Conservation (phyloP, 2,888 invertebrate genomes). For the Hartigia nigra region DNA sequence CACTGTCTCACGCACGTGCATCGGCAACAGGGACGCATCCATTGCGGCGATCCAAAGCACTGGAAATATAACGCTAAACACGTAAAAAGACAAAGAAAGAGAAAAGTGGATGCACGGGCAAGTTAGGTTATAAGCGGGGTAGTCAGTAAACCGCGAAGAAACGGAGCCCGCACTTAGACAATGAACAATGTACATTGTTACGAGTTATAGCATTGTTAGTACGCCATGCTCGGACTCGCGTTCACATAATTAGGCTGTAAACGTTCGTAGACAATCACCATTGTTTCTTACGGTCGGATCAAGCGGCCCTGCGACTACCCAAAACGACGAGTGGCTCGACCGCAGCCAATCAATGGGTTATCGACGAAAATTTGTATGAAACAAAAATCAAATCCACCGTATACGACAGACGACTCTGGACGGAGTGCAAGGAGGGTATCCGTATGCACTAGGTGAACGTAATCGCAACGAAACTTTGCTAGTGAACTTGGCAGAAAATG, state of each 20-base stretch:
- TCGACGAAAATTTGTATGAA: not conserved
- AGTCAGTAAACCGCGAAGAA: conserved; percentile 34
- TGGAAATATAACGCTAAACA: not conserved
- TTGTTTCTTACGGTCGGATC: conserved; percentile 51
- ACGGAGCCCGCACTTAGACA: conserved; percentile 51
- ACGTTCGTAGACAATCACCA: conserved; percentile 66
- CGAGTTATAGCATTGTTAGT: conserved; percentile 66
- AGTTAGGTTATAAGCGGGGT: conserved; percentile 1
- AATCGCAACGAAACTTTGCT: not conserved
- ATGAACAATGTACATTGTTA: conserved; percentile 67
- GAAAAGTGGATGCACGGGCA: not conserved
- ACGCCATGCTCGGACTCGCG: conserved; percentile 60
- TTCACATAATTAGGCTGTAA: conserved; percentile 67
- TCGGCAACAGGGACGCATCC: not conserved
- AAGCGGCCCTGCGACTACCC: conserved; percentile 30
- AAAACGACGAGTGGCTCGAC: not conserved
- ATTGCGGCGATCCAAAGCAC: too few relatives aligned
- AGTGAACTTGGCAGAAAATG: not conserved
- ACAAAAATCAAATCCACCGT: not conserved
- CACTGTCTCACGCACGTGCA: not conserved
- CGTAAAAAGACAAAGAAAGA: not conserved
- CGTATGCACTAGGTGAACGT: not conserved
- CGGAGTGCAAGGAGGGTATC: not conserved
- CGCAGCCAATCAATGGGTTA: not conserved
- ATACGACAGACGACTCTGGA: not conserved